These are phyloP conservation scores for Bucorvus abyssinicus DNA, from an alignment of 2,797 vertebrate species.

Conservation along the genomic window DNA sequence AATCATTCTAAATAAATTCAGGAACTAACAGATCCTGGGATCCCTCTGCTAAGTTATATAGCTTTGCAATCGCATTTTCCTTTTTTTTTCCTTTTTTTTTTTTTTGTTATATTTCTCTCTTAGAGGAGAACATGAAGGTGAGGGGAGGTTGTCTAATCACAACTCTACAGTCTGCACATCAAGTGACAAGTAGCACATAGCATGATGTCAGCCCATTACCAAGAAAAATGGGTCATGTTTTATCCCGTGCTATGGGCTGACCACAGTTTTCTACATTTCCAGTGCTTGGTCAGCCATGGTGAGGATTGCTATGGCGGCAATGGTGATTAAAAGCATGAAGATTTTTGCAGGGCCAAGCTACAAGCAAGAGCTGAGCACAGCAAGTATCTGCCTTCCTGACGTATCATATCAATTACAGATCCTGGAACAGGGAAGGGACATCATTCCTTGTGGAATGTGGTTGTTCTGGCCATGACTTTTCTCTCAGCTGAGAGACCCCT, in stretches of 20 bases:
- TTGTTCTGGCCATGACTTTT: background rate
- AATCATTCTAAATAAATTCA: background rate
- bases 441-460: background rate
- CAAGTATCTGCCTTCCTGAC: background rate
- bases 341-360: background rate
- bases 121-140: background rate
- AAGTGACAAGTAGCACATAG: background rate
- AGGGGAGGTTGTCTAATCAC: background rate
- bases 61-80: background rate
- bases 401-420: background rate
- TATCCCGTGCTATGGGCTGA: background rate
- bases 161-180: background rate
- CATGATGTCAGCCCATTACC: background rate
- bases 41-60: background rate
- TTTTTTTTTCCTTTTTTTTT: background rate
- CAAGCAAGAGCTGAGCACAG: background rate
- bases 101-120: background rate
- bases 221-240: accelerated
- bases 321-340: background rate
- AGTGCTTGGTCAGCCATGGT: background rate
- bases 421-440: background rate
- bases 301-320: background rate
- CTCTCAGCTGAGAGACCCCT: background rate
- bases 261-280: background rate
- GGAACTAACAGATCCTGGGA: background rate